phyloP scores from a whole-genome alignment of 30 jellyfish, hydroid and myxozoan species.

The Pseudorhiza aurosa region DNA sequence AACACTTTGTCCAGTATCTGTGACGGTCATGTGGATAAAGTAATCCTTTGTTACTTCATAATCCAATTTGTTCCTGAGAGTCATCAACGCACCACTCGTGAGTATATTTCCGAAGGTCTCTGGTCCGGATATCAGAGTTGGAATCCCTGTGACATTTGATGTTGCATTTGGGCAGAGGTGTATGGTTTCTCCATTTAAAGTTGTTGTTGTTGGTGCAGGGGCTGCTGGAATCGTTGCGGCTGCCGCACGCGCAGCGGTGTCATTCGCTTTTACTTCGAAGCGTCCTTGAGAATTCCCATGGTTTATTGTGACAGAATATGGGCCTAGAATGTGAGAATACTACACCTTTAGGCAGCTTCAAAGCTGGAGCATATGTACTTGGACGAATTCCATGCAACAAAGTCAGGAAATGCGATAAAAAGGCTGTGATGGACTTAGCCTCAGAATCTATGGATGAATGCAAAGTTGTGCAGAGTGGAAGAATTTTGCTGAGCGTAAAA shows the following conservation, averaged over 20 bases:
- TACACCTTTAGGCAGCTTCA: background rate
- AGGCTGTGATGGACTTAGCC: no score
- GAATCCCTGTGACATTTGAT: conserved; percentile 49
- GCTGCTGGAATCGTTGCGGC: conserved; percentile 73
- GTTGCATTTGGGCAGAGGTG: conserved; percentile 78
- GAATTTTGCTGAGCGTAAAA: no score
- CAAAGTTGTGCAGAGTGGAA: no score
- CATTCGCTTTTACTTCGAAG: conserved; percentile 66
- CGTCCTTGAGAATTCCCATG: conserved; percentile 84
- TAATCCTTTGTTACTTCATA: conserved; percentile 76
- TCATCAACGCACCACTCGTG: conserved; percentile 52
- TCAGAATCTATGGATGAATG: no score
- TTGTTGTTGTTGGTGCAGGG: conserved; percentile 70
- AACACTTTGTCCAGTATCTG: conserved; percentile 45
- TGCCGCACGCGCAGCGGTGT: conserved; percentile 68
- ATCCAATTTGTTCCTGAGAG: conserved; percentile 59
- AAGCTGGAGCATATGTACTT: no score
- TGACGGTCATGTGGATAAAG: conserved; percentile 47
- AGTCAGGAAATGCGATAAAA: no score
- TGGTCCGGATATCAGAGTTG: conserved; percentile 35
- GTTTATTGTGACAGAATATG: conserved; percentile 64
- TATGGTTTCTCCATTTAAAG: conserved; percentile 74
- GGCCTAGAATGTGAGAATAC: conserved; percentile 40
- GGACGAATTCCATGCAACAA: no score
- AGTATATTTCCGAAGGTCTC: conserved; percentile 49